These are phyloP conservation scores for Passer domesticus DNA, from an alignment of 2,113 vertebrate species.

Conservation along the genomic window DNA sequence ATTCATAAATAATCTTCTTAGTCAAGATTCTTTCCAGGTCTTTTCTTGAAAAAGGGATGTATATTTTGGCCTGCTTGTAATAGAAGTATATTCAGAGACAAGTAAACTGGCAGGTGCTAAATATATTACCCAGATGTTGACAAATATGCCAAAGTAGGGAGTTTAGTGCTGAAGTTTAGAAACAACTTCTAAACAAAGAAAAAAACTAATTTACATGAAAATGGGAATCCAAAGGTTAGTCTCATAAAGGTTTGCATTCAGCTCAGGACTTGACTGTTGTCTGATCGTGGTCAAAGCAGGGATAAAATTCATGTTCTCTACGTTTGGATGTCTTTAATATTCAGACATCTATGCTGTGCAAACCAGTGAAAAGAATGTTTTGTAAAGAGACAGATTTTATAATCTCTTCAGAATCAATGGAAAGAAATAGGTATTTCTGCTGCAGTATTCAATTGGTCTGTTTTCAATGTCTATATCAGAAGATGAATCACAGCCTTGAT, in stretches of 20 bases:
- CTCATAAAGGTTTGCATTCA: not conserved
- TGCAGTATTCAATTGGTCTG: not conserved
- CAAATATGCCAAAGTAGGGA: not conserved
- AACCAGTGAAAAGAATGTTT: not conserved
- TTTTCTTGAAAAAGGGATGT: not conserved
- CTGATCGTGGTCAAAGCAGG: not conserved
- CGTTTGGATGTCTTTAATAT: not conserved
- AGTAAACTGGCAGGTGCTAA: not conserved
- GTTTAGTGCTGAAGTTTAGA: not conserved
- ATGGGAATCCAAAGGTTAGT: not conserved
- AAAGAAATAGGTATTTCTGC: not conserved
- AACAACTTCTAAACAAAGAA: not conserved
- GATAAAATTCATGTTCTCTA: not conserved
- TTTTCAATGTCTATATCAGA: slow-evolving; percentile 20
- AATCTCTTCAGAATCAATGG: not conserved
- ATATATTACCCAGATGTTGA: not conserved
- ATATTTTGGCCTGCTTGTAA: not conserved
- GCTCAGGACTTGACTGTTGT: not conserved
- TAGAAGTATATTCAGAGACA: not conserved
- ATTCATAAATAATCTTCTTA: not conserved
- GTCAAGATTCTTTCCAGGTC: not conserved
- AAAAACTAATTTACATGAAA: not conserved
- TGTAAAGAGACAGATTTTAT: not conserved
- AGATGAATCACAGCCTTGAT: slow-evolving; percentile 24
- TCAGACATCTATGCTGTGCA: not conserved